These are phyloP conservation scores for Microhierax caerulescens DNA, from an alignment of 2,797 vertebrate genomes.

Conservation along the genomic window DNA sequence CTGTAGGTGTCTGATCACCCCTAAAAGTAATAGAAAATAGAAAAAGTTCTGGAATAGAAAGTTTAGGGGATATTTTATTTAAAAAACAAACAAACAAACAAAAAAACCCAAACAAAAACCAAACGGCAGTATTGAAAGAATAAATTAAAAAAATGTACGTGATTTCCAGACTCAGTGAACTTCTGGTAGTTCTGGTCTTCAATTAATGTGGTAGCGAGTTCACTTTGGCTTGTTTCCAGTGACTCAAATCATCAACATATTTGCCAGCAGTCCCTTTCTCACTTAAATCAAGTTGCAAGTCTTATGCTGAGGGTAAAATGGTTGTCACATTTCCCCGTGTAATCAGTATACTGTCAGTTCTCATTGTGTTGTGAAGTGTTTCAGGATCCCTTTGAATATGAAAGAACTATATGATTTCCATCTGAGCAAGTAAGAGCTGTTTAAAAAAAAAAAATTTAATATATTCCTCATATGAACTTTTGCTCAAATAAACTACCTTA, in stretches of 20 bases:
- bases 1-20: not conserved
- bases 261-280: not conserved
- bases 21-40: not conserved
- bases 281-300: constrained; percentile 5
- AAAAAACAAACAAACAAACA: too few species aligned
- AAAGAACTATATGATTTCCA: not conserved
- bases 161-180: not conserved
- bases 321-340: constrained; percentile 37
- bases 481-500: constrained; percentile 38
- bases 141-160: not conserved
- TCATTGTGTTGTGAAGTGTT: not conserved
- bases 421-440: constrained; percentile 9
- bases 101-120: not conserved
- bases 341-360: constrained; percentile 7
- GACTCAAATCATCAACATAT: not conserved
- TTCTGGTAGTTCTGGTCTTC: not conserved
- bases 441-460: constrained; percentile 26
- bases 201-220: not conserved
- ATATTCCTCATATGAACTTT: constrained; percentile 1
- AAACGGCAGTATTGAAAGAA: not conserved
- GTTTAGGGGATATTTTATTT: not conserved
- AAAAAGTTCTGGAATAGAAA: not conserved
- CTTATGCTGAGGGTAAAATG: not conserved
- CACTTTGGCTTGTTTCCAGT: constrained; percentile 20
- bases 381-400: constrained; percentile 3